A percentile compares a stretch with the other conserved stretches of the same genome.
Conservation (phyloP, 2,113 vertebrate genomes). For the Ardeotis arabs region DNA sequence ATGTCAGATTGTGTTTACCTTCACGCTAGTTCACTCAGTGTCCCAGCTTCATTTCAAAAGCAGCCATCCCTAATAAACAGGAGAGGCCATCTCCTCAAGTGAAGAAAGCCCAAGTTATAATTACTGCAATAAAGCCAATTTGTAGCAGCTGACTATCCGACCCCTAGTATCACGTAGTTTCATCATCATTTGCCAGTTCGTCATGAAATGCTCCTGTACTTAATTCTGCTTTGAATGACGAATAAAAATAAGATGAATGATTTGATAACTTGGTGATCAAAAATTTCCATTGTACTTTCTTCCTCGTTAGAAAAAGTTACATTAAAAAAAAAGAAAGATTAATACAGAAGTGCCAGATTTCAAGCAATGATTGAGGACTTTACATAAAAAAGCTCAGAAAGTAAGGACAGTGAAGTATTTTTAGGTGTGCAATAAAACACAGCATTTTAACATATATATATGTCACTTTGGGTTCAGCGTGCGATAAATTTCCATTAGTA, state of each 20-base stretch:
- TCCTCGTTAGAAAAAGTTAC: constrained; percentile 1
- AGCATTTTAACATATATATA: constrained; percentile 36
- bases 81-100: background rate
- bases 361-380: constrained; percentile 1
- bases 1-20: background rate
- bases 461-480: background rate
- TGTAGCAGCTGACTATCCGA: background rate
- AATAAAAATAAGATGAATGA: background rate
- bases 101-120: background rate
- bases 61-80: background rate
- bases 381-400: constrained; percentile 20
- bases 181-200: background rate
- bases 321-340: background rate
- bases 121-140: background rate
- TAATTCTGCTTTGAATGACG: background rate
- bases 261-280: background rate
- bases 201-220: background rate
- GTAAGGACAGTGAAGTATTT: constrained; percentile 20
- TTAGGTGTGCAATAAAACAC: constrained; percentile 30
- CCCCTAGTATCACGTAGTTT: background rate
- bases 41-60: background rate
- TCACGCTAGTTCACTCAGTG: background rate
- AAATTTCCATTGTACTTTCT: background rate
- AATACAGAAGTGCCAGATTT: background rate
- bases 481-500: constrained; percentile 44